Conservation (phyloP, 2,113 vertebrate genomes). For the Eptesicus fuscus region DNA sequence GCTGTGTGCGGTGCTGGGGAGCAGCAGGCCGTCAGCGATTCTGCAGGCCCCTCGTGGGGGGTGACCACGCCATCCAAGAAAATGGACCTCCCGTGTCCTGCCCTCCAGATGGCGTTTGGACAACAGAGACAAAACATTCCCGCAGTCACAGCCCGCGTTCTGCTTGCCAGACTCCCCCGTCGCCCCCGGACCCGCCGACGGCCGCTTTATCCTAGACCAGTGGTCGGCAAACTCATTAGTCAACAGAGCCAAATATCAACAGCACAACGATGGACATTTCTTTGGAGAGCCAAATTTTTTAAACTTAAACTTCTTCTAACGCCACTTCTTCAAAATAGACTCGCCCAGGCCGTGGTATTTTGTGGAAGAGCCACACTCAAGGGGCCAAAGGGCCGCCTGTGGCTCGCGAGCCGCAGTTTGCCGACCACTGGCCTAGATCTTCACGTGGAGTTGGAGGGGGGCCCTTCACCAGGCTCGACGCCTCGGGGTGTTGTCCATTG, state of each 20-base stretch:
- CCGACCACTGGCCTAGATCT: neutral
- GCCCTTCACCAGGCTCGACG: neutral
- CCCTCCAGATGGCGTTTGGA: slow-evolving; percentile 5
- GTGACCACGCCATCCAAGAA: neutral
- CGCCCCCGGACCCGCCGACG: neutral
- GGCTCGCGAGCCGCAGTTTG: too few species aligned
- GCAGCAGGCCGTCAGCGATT: neutral
- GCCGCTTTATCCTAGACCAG: neutral
- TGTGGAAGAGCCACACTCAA: too few species aligned
- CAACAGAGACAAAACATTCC: neutral
- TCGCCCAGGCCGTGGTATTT: too few species aligned
- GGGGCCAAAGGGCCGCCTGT: too few species aligned
- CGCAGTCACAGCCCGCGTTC: neutral
- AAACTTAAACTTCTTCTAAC: too few species aligned
- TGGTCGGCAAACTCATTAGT: too few species aligned
- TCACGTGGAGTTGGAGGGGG: neutral
- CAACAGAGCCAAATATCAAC: too few species aligned
- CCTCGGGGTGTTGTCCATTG: neutral
- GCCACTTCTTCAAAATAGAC: too few species aligned
- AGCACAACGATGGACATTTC: too few species aligned
- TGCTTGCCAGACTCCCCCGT: too few species aligned
- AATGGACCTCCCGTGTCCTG: neutral
- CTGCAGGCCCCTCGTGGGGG: neutral
- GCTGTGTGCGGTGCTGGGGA: neutral
- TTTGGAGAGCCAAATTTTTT: too few species aligned